Percentiles rank a stretch among this genome's conserved stretches.
phyloP scores from a whole-genome alignment of 2,888 invertebrate genomes.

The Proisotoma minuta region DNA sequence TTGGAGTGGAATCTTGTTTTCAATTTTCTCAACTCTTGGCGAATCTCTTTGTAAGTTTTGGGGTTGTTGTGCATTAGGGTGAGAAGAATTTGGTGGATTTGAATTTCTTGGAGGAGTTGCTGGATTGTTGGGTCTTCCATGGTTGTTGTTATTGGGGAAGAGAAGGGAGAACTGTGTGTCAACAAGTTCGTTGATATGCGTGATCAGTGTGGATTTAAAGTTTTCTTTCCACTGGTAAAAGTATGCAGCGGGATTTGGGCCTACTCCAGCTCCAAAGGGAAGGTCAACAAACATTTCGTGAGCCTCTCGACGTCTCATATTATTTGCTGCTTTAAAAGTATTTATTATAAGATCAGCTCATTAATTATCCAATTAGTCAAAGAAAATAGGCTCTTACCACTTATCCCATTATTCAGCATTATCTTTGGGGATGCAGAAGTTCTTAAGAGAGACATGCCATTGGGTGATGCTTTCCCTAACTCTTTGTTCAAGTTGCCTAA shows the following conservation, averaged over 20 bases:
- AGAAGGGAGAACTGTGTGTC: conserved; percentile 43
- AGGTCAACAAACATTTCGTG: not conserved
- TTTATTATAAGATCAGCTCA: not conserved
- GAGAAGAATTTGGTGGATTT: too few relatives aligned
- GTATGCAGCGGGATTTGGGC: conserved; percentile 4
- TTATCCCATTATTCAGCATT: not conserved
- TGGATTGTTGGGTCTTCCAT: too few relatives aligned
- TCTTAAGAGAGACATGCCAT: conserved; percentile 3
- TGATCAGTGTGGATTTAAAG: conserved; percentile 41
- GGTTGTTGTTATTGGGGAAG: conserved; percentile 58
- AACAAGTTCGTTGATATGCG: conserved; percentile 43
- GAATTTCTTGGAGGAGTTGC: too few relatives aligned
- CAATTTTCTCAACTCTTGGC: conserved; percentile 2
- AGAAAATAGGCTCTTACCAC: not conserved
- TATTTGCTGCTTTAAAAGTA: not conserved
- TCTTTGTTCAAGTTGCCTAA: conserved; percentile 7
- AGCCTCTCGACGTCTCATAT: not conserved
- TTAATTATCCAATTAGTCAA: too few relatives aligned
- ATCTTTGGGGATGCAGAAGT: conserved; percentile 3
- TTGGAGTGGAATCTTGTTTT: conserved; percentile 1
- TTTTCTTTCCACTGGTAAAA: conserved; percentile 39
- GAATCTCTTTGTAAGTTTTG: conserved; percentile 13
- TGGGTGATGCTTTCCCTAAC: not conserved
- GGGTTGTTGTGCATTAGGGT: conserved; percentile 5
- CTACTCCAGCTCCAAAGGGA: not conserved